Base-by-base conservation (phyloP, 1,140 invertebrate species). In the Camponotus vicinus region DNA sequence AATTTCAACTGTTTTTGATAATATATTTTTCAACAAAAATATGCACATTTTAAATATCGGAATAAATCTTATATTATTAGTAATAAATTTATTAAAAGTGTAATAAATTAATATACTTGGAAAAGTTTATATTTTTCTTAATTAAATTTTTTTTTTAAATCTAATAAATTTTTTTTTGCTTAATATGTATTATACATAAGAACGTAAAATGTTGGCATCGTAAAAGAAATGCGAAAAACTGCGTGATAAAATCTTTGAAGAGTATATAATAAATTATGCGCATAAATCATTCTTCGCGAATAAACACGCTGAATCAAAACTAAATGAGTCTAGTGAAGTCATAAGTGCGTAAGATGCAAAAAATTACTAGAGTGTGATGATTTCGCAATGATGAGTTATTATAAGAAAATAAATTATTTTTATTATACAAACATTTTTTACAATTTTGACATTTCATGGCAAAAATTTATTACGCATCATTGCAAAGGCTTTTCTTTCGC, bases 221-320 rank as follows among this genome's bases (percentile, higher is more conserved):
- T 21, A 59, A 59, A 40, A 73, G 40, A 82, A 61, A 15, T 73
- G 55, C 67, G 40, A 18, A 45, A 34, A 32, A 67, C n/a, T 40
- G 15, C 15, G 37, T 37, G 37, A 67, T 27, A 15, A 57, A 59
- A 18, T 82, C 52, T 73, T 59, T 71, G 18, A 61, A 32, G 67
- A 32, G 40, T 82, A 61, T 73, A n/a, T 57, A 70, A 80, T 80
- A 27, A 82, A 73, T 73, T 61, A 45, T 45, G 52, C 66, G 11
- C 55, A 34, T 82, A 67, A 73, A 11, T 82, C 67, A 82, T 82
- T 69, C 21, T 18, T 13, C 32, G 27, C 40, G 40, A 13, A 32
- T 45, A 82, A 82, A 82, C 55, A 82, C n/a, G 42, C 27, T 61
- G 55, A 82, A 37, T 82, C 32, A 61, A 82, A 40, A 71, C 21